phyloP scores from a whole-genome alignment of 2,888 invertebrate species.

The Troilus luridus region DNA sequence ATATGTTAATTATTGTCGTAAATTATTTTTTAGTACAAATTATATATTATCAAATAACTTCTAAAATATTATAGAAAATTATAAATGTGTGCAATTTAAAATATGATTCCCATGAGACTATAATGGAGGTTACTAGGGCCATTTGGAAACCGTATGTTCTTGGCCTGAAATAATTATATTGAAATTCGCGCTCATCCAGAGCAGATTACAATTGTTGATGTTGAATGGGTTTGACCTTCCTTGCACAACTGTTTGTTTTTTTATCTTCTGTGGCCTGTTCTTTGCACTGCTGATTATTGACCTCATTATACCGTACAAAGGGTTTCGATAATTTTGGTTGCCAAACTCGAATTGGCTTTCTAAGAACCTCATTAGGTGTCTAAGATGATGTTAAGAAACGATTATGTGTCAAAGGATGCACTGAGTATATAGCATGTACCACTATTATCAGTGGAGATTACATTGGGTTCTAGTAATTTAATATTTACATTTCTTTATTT shows the following conservation, averaged over 20 bases:
- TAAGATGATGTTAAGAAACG: background rate
- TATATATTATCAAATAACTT: too few species aligned
- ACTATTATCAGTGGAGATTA: too few species aligned
- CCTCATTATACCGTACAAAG: background rate
- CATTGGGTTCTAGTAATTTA: too few species aligned
- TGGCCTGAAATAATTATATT: background rate
- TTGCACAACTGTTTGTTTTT: background rate
- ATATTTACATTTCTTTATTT: too few species aligned
- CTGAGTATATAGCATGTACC: too few species aligned
- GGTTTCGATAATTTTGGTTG: background rate
- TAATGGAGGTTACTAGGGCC: background rate
- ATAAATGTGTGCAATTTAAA: background rate
- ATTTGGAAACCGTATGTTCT: background rate
- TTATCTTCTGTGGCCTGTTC: background rate
- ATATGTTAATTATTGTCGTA: too few species aligned
- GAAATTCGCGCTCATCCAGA: background rate
- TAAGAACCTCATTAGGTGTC: background rate
- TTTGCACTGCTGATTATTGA: background rate
- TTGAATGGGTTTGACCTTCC: background rate
- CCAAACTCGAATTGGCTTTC: background rate
- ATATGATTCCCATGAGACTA: background rate
- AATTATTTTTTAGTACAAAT: too few species aligned
- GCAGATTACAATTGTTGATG: constrained; percentile 4
- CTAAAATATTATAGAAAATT: too few species aligned
- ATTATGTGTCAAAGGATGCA: too few species aligned